phyloP scores from a whole-genome alignment of 2,888 invertebrate species.

The Hofmannophila pseudospretella region DNA sequence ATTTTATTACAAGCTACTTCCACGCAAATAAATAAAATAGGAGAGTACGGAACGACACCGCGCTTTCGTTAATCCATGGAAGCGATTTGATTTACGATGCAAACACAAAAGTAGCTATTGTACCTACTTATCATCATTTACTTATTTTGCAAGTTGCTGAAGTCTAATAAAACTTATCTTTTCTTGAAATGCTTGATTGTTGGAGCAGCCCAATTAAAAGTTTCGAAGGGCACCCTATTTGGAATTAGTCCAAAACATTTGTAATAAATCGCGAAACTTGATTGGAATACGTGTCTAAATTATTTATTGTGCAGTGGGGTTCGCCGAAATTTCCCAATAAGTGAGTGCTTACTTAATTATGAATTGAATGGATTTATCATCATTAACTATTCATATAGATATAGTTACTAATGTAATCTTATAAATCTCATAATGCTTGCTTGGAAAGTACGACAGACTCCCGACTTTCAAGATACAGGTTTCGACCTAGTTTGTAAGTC shows the following conservation, averaged over 20 bases:
- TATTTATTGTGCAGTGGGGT: conserved; percentile 14
- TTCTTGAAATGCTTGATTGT: conserved; percentile 29
- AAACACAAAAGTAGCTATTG: not conserved
- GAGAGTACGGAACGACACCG: not conserved
- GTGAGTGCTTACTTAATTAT: too few relatives aligned
- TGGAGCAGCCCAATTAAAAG: conserved; percentile 46
- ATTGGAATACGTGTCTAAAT: conserved; percentile 34
- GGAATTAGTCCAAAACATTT: conserved; percentile 32
- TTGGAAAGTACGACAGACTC: too few relatives aligned
- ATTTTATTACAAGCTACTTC: too few relatives aligned
- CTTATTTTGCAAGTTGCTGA: conserved; percentile 3
- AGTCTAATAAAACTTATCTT: conserved; percentile 24
- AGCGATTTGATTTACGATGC: not conserved
- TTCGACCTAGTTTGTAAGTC: too few relatives aligned
- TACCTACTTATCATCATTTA: too few relatives aligned
- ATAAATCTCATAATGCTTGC: too few relatives aligned
- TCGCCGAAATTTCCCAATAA: too few relatives aligned
- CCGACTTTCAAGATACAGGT: too few relatives aligned
- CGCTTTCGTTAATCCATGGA: not conserved
- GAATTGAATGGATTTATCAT: too few relatives aligned
- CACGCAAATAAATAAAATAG: too few relatives aligned
- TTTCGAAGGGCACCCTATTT: conserved; percentile 40
- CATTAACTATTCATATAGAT: too few relatives aligned
- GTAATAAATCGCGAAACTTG: conserved; percentile 26
- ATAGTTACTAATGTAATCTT: too few relatives aligned